Evolutionary conservation across 2,888 invertebrate genomes (phyloP).

Genomic region (Trachelus troglodyta): DNA sequence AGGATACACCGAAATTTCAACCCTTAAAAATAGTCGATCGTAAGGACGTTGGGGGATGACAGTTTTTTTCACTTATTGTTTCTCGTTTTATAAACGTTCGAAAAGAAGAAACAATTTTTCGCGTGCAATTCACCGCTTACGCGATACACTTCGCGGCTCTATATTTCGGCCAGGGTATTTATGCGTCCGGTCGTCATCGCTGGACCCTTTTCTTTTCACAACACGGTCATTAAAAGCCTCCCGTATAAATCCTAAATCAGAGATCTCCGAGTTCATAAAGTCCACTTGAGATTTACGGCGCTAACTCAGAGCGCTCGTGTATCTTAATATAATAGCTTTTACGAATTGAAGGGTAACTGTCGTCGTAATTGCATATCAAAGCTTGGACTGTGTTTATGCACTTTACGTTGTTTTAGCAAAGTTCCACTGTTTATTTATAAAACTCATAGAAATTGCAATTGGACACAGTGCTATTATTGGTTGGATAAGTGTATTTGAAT

Average conservation of each 20-base stretch:
- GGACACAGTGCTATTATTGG: too few relatives aligned
- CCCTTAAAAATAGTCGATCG: neutral
- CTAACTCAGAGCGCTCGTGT: slow-evolving; percentile 31
- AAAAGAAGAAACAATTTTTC: neutral
- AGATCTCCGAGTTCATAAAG: slow-evolving; percentile 45
- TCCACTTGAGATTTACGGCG: slow-evolving; percentile 43
- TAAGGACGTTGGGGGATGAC: neutral
- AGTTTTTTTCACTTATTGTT: neutral
- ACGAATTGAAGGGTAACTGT: slow-evolving; percentile 35
- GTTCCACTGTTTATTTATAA: neutral
- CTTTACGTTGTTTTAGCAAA: neutral
- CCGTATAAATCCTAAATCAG: slow-evolving; percentile 56
- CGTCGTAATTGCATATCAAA: slow-evolving; percentile 36
- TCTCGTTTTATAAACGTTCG: neutral
- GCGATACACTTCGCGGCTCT: neutral
- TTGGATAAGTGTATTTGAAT: too few relatives aligned
- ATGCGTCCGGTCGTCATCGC: slow-evolving; percentile 51
- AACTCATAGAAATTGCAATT: neutral
- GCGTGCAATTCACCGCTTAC: neutral
- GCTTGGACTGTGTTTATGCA: slow-evolving; percentile 3
- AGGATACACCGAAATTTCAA: neutral
- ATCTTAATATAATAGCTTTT: slow-evolving; percentile 39
- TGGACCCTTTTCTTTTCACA: slow-evolving; percentile 37
- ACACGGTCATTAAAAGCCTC: slow-evolving; percentile 37
- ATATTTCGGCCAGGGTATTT: slow-evolving; percentile 36